Base-by-base conservation (phyloP, 2,797 vertebrate genomes). In the Epinephelus malabaricus region DNA sequence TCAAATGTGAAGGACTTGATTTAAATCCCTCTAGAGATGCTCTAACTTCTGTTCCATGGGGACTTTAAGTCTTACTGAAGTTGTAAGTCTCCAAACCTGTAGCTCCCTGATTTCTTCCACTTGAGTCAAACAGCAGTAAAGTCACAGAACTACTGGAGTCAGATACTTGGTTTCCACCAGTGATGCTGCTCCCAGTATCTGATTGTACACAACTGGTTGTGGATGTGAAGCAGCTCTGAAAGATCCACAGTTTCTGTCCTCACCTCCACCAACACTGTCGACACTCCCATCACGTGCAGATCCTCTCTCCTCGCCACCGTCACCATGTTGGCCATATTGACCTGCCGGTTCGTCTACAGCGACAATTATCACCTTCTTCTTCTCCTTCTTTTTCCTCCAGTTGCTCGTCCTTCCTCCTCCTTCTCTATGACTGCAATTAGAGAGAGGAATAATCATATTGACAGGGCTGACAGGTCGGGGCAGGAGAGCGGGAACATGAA, bases 341-440 rank as follows among this genome's bases (percentile, higher is more conserved):
- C 89, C 78, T 55, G 19, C 10, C 21, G 17, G 76, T 80, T 76
- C 50, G 63, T 82, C 77, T 61, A 65, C 70, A 76, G 69, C 58
- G 73, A 89, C 90, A 85, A 81, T 88, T 81, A 89, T 90, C 76
- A 86, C 82, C 64, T 69, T 45, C 73, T n/a, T 15, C 66, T 68
- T 58, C 80, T 67, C 46, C 62, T 63, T 15, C 30, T 50, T 18
- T 54, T 25, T 59, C 70, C 45, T 68, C 1, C 34, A 34, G 34
- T 8, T 34, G 34, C 34, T 34, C 7, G 7, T 34, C 34, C 69
- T 62, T 76, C 66, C 62, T 34, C 58, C 53, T 70, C 65, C 62
- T 78, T 75, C 61, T 83, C 81, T 79, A 84, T 75, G 92, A 85
- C 86, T 88, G 88, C 89, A 95, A 94, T 95, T 94, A 95, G 82